Evolutionary conservation across 2,113 vertebrate genomes (phyloP), one percentile per base, ranked within the genome.

Genomic region (Gymnorhina tibicen): DNA sequence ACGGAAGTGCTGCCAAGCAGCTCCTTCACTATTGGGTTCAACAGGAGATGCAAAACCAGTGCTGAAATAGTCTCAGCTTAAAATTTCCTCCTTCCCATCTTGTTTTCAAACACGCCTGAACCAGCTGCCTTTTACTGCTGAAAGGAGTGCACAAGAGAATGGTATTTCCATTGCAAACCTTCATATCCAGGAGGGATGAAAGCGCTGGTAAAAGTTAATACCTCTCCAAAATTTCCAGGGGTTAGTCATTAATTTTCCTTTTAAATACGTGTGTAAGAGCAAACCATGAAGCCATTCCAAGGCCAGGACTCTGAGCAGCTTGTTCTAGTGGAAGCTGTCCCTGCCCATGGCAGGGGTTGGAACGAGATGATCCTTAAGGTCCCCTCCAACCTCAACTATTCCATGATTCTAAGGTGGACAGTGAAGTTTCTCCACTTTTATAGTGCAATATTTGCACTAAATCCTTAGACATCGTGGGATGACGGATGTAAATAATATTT

Each of bases 211-310:
- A 5, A 75, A 85, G 21, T 53, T 56, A 66, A 56, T 3, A 14
- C 5, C 23, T 53, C 20, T 12, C 35, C 19, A 10, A 33, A 39
- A 85, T 69, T 68, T 78, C 13, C 70, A 59, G 39, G 28, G 11
- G 16, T 27, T 7, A 24, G 59, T 5, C 9, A 35, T 73, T 56
- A 44, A 73, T 64, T 50, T 21, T 49, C 32, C 13, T 22, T 74
- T 81, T 62, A 23, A 56, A 37, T 23, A 28, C 0, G 1, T 11
- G 18, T 14, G 5, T 5, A 44, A 60, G 1, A 47, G 66, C 7
- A 74, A 81, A 77, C 6, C n/a, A 49, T 14, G 33, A 35, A 72
- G 47, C 5, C 4, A 6, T 6, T 74, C 47, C 39, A 52, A 72
- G 42, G 56, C 44, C 49, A 84, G 49, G 64, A 42, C 35, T 70